Percentiles rank a stretch among this genome's conserved stretches.
Evolutionary conservation across 2,113 vertebrate genomes (phyloP).

Genomic region (Rhadina sibilatrix): DNA sequence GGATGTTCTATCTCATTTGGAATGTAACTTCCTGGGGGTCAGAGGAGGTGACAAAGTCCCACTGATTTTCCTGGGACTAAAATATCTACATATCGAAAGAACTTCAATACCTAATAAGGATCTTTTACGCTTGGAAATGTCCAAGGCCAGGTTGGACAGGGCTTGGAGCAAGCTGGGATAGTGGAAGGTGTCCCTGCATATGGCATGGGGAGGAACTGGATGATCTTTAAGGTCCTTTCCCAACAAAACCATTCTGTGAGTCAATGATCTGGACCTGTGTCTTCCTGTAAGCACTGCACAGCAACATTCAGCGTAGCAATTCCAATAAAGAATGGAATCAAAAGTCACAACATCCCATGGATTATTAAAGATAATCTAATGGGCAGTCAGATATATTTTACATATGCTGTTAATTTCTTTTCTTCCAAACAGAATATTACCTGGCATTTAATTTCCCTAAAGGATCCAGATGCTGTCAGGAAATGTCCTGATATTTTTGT

Average conservation of each 20-base stretch:
- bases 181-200: neutral
- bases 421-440: conserved; percentile 15
- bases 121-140: neutral
- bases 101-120: neutral
- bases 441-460: conserved; percentile 30
- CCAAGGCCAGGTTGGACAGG: neutral
- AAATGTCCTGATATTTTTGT: conserved; percentile 8
- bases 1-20: neutral
- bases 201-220: neutral
- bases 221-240: neutral
- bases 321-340: neutral
- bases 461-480: conserved; percentile 14
- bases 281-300: neutral
- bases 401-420: conserved; percentile 17
- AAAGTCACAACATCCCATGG: neutral
- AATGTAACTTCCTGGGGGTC: neutral
- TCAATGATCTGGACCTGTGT: neutral
- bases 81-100: neutral
- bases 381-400: conserved; percentile 13
- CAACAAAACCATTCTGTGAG: neutral
- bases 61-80: neutral
- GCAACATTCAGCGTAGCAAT: accelerated
- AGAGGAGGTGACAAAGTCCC: neutral
- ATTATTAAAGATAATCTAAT: neutral
- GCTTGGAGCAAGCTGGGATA: neutral